Evolutionary conservation across 2,113 vertebrate genomes (phyloP), one percentile per base, ranked within the genome.

Genomic region (Hoplias malabaricus): DNA sequence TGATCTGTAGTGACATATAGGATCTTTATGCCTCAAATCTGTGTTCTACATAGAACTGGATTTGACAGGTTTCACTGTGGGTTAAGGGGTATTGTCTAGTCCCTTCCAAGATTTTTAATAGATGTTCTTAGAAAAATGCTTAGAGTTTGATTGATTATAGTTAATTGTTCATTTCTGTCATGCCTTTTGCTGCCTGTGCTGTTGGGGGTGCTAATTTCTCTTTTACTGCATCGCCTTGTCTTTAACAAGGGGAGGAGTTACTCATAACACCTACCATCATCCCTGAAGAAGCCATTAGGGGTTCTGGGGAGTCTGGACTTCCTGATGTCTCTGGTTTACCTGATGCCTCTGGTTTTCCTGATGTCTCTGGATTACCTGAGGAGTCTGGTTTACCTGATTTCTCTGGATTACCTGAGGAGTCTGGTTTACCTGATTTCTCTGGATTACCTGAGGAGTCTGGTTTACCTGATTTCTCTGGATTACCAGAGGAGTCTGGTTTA

Each of bases 161-260:
- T 50, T 63, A 1, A 43, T 25, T 74, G 72, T 73, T 66, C 27
- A 34, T 56, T 79, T 23, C 21, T 70, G 19, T 77, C 13, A 69
- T 75, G 66, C 16, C 33, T 33, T 31, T 46, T 80, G 83, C 61
- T 87, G 54, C 79, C 63, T 84, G 70, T 81, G 68, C 70, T 56
- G 59, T 79, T 67, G 71, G 62, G 40, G 33, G 48, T 40, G 73
- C 80, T 84, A 88, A 89, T 80, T 23, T 81, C 53, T 83, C 82
- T 84, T 76, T 86, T 90, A 88, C 73, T n/a, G 69, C 69, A 75
- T 87, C 73, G 42, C 82, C 77, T 89, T 90, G 89, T 85, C 88
- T 89, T 83, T 88, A 90, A 91, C 88, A 93, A 93, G 92, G 86
- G 86, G 90, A 92, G 80, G 87, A 90, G 87, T 69, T 88, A 80